These are phyloP conservation scores for Alexandromys fortis DNA, from an alignment of 2,113 vertebrate species.

Conservation along the genomic window DNA sequence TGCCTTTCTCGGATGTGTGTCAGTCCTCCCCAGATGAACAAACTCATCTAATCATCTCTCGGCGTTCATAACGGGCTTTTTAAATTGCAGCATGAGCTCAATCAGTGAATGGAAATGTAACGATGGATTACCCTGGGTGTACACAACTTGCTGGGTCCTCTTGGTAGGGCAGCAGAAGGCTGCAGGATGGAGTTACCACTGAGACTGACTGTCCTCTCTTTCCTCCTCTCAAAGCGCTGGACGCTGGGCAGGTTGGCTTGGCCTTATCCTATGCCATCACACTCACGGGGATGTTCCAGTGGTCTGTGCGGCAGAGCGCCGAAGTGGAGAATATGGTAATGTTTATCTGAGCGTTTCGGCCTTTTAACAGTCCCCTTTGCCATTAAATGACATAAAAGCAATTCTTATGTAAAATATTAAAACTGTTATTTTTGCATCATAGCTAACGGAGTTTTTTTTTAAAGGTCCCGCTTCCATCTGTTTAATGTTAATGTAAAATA, in stretches of 20 bases:
- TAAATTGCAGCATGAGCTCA: neutral
- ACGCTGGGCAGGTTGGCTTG: conserved; percentile 93
- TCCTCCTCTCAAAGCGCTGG: conserved; percentile 85
- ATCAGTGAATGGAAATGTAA: neutral
- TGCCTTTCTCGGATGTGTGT: neutral
- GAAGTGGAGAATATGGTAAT: conserved; percentile 98
- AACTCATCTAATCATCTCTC: neutral
- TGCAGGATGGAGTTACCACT: neutral
- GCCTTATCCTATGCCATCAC: conserved; percentile 93
- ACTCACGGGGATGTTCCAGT: conserved; percentile 97
- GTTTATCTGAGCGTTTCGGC: conserved; percentile 70
- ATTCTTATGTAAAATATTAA: conserved; percentile 75
- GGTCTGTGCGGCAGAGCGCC: conserved; percentile 96
- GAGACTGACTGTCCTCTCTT: neutral
- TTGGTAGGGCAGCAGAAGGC: conserved; percentile 24
- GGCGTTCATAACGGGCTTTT: neutral
- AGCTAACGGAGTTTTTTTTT: conserved; percentile 39
- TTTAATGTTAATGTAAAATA: conserved; percentile 75
- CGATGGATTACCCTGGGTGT: accelerated
- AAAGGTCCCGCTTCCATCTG: conserved; percentile 57
- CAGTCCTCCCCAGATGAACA: neutral
- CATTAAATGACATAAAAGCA: conserved; percentile 67
- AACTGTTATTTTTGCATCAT: conserved; percentile 72
- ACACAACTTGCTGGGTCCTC: neutral
- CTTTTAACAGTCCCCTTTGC: conserved; percentile 58